These are phyloP conservation scores for Diarsia mendica DNA, from an alignment of 2,888 invertebrate species.

Conservation along the genomic window DNA sequence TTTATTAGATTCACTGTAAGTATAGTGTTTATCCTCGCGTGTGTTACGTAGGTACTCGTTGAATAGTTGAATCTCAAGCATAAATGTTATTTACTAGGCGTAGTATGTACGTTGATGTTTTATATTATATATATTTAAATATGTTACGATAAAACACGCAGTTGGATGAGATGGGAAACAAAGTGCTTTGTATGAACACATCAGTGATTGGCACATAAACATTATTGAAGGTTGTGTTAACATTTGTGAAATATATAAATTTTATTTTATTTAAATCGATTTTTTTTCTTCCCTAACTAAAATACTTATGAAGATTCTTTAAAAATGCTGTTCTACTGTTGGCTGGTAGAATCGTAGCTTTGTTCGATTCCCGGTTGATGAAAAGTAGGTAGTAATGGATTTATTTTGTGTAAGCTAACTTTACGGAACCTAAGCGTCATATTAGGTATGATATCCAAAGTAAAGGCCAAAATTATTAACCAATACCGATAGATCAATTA, in stretches of 20 bases:
- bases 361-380: neutral
- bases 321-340: neutral
- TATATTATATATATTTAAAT: too few relatives aligned
- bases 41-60: constrained; percentile 48
- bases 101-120: constrained; percentile 40
- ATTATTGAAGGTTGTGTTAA: constrained; percentile 72
- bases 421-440: neutral
- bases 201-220: constrained; percentile 61
- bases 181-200: constrained; percentile 56
- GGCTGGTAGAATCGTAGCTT: neutral
- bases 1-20: constrained; percentile 49
- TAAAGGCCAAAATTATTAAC: neutral
- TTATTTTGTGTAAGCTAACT: neutral
- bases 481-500: neutral
- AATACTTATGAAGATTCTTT: neutral
- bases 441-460: neutral
- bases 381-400: neutral
- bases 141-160: constrained; percentile 36
- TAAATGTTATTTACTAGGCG: constrained; percentile 57
- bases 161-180: constrained; percentile 31
- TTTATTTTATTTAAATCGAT: constrained; percentile 65
- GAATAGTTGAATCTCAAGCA: constrained; percentile 63
- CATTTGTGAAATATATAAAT: constrained; percentile 71
- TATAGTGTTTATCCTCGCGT: constrained; percentile 34
- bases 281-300: neutral